Conservation (phyloP, 2,797 vertebrate genomes). For the Pygocentrus nattereri region DNA sequence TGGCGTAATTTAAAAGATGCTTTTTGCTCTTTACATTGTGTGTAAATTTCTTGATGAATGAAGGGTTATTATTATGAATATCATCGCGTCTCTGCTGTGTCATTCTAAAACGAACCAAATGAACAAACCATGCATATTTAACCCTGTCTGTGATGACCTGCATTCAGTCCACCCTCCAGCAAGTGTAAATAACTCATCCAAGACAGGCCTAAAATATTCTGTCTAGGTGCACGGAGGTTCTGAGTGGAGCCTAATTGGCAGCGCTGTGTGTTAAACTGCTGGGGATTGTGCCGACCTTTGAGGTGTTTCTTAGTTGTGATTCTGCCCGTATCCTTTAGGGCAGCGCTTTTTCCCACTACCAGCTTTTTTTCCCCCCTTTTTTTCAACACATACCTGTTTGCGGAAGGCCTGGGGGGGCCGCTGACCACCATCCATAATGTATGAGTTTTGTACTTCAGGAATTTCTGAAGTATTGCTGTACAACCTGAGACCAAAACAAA, state of each 20-base stretch:
- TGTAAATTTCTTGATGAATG: too few species aligned
- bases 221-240: constrained; percentile 10
- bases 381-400: constrained; percentile 73
- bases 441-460: constrained; percentile 70
- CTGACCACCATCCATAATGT: constrained; percentile 80
- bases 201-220: not conserved
- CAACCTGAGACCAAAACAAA: constrained; percentile 22
- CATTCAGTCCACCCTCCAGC: constrained; percentile 26
- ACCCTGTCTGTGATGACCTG: not conserved
- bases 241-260: constrained; percentile 18
- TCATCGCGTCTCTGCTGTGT: too few species aligned
- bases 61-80: too few species aligned
- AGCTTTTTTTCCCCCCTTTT: constrained; percentile 59
- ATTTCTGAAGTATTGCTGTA: constrained; percentile 62
- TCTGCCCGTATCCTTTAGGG: constrained; percentile 66
- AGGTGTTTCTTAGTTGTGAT: constrained; percentile 43
- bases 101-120: too few species aligned
- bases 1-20: too few species aligned
- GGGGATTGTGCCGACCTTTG: constrained; percentile 41
- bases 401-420: constrained; percentile 75
- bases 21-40: too few species aligned
- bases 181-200: not conserved
- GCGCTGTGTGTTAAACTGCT: constrained; percentile 13
- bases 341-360: constrained; percentile 43
- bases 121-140: constrained; percentile 6